These are phyloP conservation scores for Brachionus rubens DNA, from an alignment of 1,140 invertebrate genomes.

Conservation along the genomic window DNA sequence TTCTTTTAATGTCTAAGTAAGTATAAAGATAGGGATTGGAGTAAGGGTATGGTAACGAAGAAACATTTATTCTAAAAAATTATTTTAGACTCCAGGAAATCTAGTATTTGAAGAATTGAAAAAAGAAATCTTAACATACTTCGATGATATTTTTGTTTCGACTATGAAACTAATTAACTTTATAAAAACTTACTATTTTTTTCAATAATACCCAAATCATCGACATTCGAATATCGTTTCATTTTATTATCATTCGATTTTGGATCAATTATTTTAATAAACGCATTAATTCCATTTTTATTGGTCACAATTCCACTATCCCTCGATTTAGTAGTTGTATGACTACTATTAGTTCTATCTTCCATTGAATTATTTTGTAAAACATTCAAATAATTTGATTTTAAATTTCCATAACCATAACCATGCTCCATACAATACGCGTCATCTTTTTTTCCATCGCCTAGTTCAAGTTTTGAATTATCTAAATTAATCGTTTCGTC, in stretches of 20 bases:
- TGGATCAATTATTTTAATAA: background rate
- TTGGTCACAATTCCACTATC: background rate
- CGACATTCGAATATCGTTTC: background rate
- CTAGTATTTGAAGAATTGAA: no score
- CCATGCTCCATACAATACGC: no score
- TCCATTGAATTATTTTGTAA: no score
- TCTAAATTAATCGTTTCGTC: background rate
- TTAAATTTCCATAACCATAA: background rate
- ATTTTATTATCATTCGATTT: background rate
- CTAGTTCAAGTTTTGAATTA: background rate
- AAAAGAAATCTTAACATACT: no score
- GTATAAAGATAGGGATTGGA: no score
- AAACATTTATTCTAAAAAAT: no score
- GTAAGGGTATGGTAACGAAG: no score
- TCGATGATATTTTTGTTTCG: background rate
- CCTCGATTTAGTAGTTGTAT: no score
- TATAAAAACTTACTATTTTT: background rate
- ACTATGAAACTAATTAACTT: background rate
- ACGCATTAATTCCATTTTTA: slow-evolving; percentile 16
- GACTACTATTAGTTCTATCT: no score
- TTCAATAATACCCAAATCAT: background rate
- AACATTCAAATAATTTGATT: background rate
- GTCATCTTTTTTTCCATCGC: background rate
- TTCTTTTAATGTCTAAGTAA: no score
- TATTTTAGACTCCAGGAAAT: no score